Conservation (phyloP, 1,140 invertebrate species). For the Drosophila ambigua region DNA sequence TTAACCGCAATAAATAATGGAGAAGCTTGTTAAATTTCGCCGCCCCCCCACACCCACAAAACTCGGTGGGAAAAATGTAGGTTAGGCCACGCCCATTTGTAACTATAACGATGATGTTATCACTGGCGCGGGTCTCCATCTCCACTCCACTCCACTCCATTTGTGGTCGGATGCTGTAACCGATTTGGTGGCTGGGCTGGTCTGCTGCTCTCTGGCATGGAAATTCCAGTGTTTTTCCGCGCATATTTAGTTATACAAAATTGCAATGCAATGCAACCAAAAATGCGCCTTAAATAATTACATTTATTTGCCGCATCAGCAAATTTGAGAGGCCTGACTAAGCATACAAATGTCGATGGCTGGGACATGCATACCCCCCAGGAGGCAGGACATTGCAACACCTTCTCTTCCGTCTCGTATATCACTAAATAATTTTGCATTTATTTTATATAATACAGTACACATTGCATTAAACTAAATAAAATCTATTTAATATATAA, state of each 20-base stretch:
- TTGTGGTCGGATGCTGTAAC: constrained; percentile 11
- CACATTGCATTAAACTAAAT: constrained; percentile 81
- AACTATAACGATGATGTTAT: constrained; percentile 29
- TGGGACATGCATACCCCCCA: neutral
- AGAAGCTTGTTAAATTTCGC: constrained; percentile 61
- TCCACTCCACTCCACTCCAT: neutral
- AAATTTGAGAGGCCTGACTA: constrained; percentile 44
- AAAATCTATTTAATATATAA: constrained; percentile 71
- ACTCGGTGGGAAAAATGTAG: constrained; percentile 38
- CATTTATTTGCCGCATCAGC: constrained; percentile 41
- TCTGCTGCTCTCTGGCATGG: neutral
- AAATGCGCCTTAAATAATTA: constrained; percentile 50
- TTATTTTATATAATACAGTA: constrained; percentile 82
- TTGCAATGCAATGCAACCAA: constrained; percentile 24
- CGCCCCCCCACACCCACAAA: constrained; percentile 12
- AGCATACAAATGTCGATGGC: constrained; percentile 37
- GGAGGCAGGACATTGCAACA: neutral
- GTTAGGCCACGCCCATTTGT: constrained; percentile 27
- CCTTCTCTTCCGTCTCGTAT: constrained; percentile 10
- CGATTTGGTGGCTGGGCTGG: constrained; percentile 11
- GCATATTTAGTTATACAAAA: constrained; percentile 42
- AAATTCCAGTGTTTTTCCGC: constrained; percentile 28
- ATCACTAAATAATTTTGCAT: constrained; percentile 81
- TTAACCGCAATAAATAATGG: constrained; percentile 67
- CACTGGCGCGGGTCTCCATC: neutral